phyloP scores from a whole-genome alignment of 2,888 invertebrate genomes.

The Parochlus steinenii region DNA sequence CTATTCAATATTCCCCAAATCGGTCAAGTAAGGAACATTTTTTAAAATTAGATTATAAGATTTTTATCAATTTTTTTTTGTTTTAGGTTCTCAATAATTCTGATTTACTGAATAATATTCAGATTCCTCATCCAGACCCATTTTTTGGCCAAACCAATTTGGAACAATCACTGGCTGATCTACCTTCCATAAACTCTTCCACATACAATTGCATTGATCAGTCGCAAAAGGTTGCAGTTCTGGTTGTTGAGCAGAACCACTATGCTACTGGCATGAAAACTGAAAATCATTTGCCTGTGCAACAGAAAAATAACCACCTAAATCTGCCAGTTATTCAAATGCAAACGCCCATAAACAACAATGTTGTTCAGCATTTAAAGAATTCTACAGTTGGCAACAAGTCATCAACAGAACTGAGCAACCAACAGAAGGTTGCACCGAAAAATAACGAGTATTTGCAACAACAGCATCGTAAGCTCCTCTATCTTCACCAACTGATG shows the following conservation, averaged over 20 bases:
- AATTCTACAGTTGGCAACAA: slow-evolving; percentile 1
- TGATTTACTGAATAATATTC: too few relatives aligned
- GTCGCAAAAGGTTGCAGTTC: too few relatives aligned
- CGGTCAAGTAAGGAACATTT: too few relatives aligned
- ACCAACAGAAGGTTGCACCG: slow-evolving; percentile 19
- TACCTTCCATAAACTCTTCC: too few relatives aligned
- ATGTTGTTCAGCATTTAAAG: slow-evolving; percentile 11
- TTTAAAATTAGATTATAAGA: too few relatives aligned
- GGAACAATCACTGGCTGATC: too few relatives aligned
- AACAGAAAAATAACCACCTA: slow-evolving; percentile 12
- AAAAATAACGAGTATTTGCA: slow-evolving; percentile 19
- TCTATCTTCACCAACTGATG: slow-evolving; percentile 20
- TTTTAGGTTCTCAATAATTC: too few relatives aligned
- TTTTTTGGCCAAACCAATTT: slow-evolving; percentile 2
- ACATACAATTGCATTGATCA: too few relatives aligned
- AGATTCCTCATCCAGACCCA: slow-evolving; percentile 5
- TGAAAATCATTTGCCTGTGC: slow-evolving; percentile 9
- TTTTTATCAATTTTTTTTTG: too few relatives aligned
- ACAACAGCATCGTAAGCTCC: slow-evolving; percentile 15
- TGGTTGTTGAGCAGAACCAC: too few relatives aligned
- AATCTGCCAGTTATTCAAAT: slow-evolving; percentile 13
- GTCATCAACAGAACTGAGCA: slow-evolving; percentile 5
- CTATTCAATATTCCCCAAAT: too few relatives aligned
- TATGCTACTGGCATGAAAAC: slow-evolving; percentile 2
- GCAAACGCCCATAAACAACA: slow-evolving; percentile 11